Conservation (phyloP, 92 coral and sea anemone genomes). For the Zoanthus solanderi region DNA sequence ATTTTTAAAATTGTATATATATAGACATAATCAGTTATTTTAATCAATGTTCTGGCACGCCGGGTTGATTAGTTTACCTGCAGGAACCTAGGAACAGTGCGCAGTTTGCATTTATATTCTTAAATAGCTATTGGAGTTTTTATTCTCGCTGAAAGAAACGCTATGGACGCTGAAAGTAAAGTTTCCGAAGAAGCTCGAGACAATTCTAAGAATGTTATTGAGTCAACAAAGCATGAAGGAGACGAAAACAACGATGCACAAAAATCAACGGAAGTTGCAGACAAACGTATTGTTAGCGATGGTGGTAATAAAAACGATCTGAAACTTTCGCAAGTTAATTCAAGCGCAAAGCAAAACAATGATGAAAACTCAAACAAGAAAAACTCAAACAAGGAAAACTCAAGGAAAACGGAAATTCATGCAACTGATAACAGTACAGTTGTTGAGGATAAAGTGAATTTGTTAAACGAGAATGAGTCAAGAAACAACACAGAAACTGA, state of each 20-base stretch:
- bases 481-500: neutral
- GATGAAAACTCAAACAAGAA: neutral
- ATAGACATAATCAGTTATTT: neutral
- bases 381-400: neutral
- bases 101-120: neutral
- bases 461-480: neutral
- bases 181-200: neutral
- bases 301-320: neutral
- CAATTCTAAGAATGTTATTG: neutral
- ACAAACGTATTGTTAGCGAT: neutral
- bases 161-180: neutral
- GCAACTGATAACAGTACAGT: neutral
- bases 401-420: neutral
- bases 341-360: neutral
- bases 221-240: neutral
- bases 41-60: neutral
- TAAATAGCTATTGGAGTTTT: neutral
- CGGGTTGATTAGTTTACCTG: neutral
- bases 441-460: neutral
- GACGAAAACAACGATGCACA: neutral
- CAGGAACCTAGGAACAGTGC: slow-evolving; percentile 9
- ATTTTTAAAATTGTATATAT: neutral
- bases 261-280: neutral
- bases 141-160: neutral
- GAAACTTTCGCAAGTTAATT: neutral